These are phyloP conservation scores for Chloebia gouldiae DNA, from an alignment of 2,113 vertebrate genomes.

Conservation along the genomic window DNA sequence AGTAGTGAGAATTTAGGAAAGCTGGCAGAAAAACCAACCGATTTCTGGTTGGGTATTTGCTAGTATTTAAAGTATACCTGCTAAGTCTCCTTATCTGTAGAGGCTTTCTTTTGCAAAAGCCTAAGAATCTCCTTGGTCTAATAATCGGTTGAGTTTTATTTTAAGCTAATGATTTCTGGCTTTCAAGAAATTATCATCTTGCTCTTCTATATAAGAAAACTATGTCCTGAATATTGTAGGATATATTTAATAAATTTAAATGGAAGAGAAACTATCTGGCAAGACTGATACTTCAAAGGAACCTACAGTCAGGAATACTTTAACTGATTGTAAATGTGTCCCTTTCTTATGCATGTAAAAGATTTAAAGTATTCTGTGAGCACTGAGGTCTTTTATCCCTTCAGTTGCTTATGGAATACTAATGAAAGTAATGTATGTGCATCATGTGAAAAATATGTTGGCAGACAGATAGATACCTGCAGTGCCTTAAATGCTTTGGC, in stretches of 20 bases:
- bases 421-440: slow-evolving; percentile 20
- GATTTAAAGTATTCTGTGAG: slow-evolving; percentile 1
- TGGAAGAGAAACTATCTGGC: neutral
- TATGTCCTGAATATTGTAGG: neutral
- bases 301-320: neutral
- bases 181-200: neutral
- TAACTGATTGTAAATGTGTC: slow-evolving; percentile 23
- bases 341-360: slow-evolving; percentile 13
- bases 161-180: neutral
- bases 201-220: neutral
- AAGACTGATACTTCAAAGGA: slow-evolving; percentile 18
- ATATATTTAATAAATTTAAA: neutral
- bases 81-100: neutral
- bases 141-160: neutral
- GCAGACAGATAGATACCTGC: slow-evolving; percentile 56
- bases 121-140: neutral
- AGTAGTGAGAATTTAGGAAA: neutral
- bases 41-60: neutral
- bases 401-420: slow-evolving; percentile 31
- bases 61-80: neutral
- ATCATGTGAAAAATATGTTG: slow-evolving; percentile 56
- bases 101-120: neutral
- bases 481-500: slow-evolving; percentile 46
- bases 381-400: neutral
- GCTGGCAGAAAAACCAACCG: neutral